Conservation (phyloP, 2,888 invertebrate genomes). For the Lithosia quadra region DNA sequence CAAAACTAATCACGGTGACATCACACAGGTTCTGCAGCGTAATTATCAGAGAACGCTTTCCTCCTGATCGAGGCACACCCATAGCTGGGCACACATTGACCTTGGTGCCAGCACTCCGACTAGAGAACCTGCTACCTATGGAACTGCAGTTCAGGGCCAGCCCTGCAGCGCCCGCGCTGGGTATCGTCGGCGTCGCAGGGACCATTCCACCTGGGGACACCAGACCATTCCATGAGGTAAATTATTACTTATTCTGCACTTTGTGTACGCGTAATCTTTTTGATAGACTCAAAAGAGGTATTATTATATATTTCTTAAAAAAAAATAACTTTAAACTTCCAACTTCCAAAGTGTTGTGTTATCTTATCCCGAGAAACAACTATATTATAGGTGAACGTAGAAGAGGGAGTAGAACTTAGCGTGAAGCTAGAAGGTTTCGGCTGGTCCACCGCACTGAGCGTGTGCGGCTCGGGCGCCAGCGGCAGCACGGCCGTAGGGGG, state of each 20-base stretch:
- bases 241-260: too few species aligned
- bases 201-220: constrained; percentile 73
- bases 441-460: constrained; percentile 88
- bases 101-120: constrained; percentile 93
- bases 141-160: constrained; percentile 89
- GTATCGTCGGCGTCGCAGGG: constrained; percentile 60
- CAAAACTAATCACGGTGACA: too few species aligned
- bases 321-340: too few species aligned
- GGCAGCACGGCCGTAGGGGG: constrained; percentile 40
- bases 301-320: too few species aligned
- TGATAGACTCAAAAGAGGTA: not conserved
- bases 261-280: too few species aligned
- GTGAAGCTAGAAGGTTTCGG: constrained; percentile 95
- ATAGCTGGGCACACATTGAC: constrained; percentile 96
- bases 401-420: constrained; percentile 90
- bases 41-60: constrained; percentile 93
- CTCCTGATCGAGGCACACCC: constrained; percentile 87
- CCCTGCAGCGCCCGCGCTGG: constrained; percentile 56
- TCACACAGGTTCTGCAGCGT: constrained; percentile 91
- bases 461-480: constrained; percentile 81
- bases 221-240: constrained; percentile 75
- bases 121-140: constrained; percentile 96
- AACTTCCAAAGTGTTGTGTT: not conserved
- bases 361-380: not conserved
- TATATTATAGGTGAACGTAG: constrained; percentile 88